Evolutionary conservation across 1,140 invertebrate genomes (phyloP).

Genomic region (Scaptomyza montana): DNA sequence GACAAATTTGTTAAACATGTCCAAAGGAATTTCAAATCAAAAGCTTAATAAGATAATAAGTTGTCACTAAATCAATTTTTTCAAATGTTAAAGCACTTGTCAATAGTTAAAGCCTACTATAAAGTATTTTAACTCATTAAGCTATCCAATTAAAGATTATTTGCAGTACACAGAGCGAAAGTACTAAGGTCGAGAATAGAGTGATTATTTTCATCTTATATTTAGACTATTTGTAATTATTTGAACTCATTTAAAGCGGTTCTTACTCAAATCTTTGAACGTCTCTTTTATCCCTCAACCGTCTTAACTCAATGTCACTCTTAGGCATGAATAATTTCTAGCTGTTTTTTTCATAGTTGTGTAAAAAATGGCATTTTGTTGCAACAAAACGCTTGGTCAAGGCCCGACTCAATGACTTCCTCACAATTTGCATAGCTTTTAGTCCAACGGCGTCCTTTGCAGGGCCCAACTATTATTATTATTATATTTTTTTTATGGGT

Average conservation of each 20-base stretch:
- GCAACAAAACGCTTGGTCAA: slow-evolving; percentile 56
- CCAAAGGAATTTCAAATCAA: slow-evolving; percentile 9
- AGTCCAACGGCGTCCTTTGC: slow-evolving; percentile 41
- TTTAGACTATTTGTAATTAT: too few relatives aligned
- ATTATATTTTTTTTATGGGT: slow-evolving; percentile 11
- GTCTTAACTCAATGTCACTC: too few relatives aligned
- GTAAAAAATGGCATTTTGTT: too few relatives aligned
- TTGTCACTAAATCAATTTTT: neutral
- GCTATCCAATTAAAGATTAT: too few relatives aligned
- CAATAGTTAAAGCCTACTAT: slow-evolving; percentile 8
- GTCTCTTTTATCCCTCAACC: too few relatives aligned
- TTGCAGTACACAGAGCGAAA: too few relatives aligned
- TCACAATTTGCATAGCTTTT: slow-evolving; percentile 76
- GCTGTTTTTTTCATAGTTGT: too few relatives aligned
- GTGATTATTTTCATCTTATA: too few relatives aligned
- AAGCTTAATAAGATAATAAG: neutral
- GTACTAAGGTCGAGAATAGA: too few relatives aligned
- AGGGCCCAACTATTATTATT: slow-evolving; percentile 13
- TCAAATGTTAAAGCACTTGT: neutral
- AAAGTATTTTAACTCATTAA: neutral
- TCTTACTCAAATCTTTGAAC: too few relatives aligned
- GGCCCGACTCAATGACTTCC: slow-evolving; percentile 7
- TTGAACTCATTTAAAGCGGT: too few relatives aligned
- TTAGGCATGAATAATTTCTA: too few relatives aligned
- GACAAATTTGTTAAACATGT: slow-evolving; percentile 4